phyloP scores from a whole-genome alignment of 2,888 invertebrate species.

The Leptinotarsa juncta region DNA sequence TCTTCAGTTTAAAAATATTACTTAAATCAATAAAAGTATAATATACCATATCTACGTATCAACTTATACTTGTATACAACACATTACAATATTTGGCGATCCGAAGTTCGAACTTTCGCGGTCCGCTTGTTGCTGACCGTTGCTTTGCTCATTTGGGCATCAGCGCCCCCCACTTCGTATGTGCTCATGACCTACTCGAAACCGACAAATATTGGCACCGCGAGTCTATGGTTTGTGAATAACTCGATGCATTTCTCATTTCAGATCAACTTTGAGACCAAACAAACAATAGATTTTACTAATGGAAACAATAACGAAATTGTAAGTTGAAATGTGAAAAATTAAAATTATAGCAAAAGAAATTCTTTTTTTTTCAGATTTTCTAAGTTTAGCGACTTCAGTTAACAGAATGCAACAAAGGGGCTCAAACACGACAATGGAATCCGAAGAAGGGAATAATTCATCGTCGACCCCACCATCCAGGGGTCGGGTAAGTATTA shows the following conservation, averaged over 20 bases:
- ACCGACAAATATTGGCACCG: no score
- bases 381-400: conserved; percentile 38
- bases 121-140: no score
- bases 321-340: conserved; percentile 37
- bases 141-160: no score
- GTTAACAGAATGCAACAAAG: conserved; percentile 58
- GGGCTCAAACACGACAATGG: conserved; percentile 55
- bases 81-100: no score
- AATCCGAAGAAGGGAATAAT: conserved; percentile 53
- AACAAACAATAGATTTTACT: conserved; percentile 40
- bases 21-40: no score
- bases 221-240: no score
- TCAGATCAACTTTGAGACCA: conserved; percentile 41
- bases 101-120: no score
- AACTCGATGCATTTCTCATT: conserved; percentile 29
- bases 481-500: conserved; percentile 52
- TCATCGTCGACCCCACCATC: conserved; percentile 46
- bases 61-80: no score
- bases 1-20: no score
- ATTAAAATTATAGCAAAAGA: neutral
- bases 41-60: no score
- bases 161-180: no score
- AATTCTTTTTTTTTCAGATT: conserved; percentile 26
- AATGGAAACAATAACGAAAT: conserved; percentile 44
- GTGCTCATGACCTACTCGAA: no score